A percentile compares a stretch with the other conserved stretches of the same genome.
These are phyloP conservation scores for Aurelia aurita DNA, from an alignment of 30 jellyfish, hydroid and myxozoan genomes.

Conservation along the genomic window DNA sequence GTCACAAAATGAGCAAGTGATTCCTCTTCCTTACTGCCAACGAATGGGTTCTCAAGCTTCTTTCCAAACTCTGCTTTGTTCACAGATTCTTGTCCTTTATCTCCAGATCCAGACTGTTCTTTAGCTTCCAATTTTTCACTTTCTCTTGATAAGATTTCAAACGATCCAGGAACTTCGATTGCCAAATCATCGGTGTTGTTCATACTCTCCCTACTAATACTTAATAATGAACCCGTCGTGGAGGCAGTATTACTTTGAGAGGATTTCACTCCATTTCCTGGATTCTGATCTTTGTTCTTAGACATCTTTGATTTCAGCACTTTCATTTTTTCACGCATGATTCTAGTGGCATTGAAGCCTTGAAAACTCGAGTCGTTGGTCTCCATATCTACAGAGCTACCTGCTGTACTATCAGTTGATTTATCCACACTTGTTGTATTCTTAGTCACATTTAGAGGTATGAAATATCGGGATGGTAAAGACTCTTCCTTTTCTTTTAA, in stretches of 20 bases:
- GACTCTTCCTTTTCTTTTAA: too few relatives aligned
- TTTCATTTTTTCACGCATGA: constrained; percentile 36
- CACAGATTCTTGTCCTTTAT: neutral
- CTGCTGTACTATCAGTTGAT: neutral
- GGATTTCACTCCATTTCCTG: neutral
- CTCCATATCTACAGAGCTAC: neutral
- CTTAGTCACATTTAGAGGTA: neutral
- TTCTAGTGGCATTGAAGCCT: constrained; percentile 44
- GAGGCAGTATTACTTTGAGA: constrained; percentile 2
- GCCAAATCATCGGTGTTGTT: constrained; percentile 13
- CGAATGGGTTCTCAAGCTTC: constrained; percentile 38
- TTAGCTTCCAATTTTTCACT: constrained; percentile 6
- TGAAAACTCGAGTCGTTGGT: neutral
- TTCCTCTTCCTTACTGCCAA: constrained; percentile 58
- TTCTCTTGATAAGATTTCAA: constrained; percentile 36
- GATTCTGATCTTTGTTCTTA: neutral
- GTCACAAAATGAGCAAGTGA: constrained; percentile 39
- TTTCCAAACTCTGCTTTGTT: neutral
- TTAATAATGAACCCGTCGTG: neutral
- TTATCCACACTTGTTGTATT: neutral
- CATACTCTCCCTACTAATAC: neutral
- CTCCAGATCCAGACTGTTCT: neutral
- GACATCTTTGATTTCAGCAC: neutral
- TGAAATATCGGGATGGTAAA: too few relatives aligned
- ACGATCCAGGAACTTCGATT: constrained; percentile 11